Evolutionary conservation across 1,140 invertebrate species (phyloP).

Genomic region (Frieseomelitta varia): DNA sequence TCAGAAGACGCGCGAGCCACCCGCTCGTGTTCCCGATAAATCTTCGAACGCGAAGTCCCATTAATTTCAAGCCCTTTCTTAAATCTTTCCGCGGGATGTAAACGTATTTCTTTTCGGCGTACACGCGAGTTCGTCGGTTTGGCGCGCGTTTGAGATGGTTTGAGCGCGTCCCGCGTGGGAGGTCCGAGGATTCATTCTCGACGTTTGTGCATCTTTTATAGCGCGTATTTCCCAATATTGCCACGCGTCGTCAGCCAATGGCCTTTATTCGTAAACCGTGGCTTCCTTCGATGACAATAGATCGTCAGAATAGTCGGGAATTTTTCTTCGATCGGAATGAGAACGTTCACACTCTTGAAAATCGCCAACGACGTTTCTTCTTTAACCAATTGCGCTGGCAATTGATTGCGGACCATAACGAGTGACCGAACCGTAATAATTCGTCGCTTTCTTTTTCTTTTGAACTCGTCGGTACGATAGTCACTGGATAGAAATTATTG

Average conservation of each 20-base stretch:
- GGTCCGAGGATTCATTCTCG: slow-evolving; percentile 52
- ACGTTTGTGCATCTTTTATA: slow-evolving; percentile 64
- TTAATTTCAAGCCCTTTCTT: neutral
- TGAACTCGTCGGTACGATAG: too few relatives aligned
- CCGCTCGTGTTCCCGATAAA: neutral
- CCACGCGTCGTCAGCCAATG: neutral
- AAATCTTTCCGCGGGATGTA: slow-evolving; percentile 23
- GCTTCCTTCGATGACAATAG: neutral
- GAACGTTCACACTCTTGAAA: neutral
- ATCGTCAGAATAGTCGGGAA: neutral
- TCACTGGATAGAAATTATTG: too few relatives aligned
- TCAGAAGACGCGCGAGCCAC: neutral
- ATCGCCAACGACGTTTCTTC: slow-evolving; percentile 20
- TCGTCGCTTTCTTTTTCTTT: too few relatives aligned
- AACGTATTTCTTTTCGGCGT: slow-evolving; percentile 15
- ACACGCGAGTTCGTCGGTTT: neutral
- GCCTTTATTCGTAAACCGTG: neutral
- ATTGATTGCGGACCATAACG: too few relatives aligned
- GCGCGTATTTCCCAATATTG: slow-evolving; percentile 60
- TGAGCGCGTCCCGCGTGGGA: slow-evolving; percentile 53
- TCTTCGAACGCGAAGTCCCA: neutral
- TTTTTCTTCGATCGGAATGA: too few relatives aligned
- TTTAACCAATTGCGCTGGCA: too few relatives aligned
- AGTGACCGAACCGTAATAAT: too few relatives aligned
- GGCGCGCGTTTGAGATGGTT: slow-evolving; percentile 37